phyloP scores from a whole-genome alignment of 2,113 vertebrate species.

The Taxidea taxus region DNA sequence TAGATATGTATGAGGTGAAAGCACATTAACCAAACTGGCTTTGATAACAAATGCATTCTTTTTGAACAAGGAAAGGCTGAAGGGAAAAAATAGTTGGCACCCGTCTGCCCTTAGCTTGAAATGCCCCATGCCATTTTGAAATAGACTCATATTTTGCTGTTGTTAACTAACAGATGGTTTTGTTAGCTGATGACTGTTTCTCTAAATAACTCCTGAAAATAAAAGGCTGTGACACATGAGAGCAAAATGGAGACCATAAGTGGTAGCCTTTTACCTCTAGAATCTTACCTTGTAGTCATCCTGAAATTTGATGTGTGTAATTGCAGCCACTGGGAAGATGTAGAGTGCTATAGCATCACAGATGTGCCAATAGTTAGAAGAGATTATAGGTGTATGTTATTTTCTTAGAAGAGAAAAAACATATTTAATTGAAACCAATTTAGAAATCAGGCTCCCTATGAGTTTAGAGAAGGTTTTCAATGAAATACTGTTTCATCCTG shows the following conservation, averaged over 20 bases:
- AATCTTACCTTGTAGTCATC: slow-evolving; percentile 67
- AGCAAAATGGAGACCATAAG: slow-evolving; percentile 64
- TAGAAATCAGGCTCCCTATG: slow-evolving; percentile 65
- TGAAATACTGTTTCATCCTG: slow-evolving; percentile 64
- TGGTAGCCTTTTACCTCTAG: slow-evolving; percentile 68
- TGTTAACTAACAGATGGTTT: slow-evolving; percentile 74
- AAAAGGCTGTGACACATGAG: slow-evolving; percentile 75
- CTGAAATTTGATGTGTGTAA: slow-evolving; percentile 79
- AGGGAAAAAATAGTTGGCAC: slow-evolving; percentile 70
- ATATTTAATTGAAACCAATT: slow-evolving; percentile 77
- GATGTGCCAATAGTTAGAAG: slow-evolving; percentile 62
- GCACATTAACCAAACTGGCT: slow-evolving; percentile 83
- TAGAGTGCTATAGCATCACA: slow-evolving; percentile 49
- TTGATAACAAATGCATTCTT: slow-evolving; percentile 78
- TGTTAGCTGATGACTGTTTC: slow-evolving; percentile 66
- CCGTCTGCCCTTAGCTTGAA: slow-evolving; percentile 55
- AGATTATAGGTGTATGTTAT: slow-evolving; percentile 67
- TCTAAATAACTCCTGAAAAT: slow-evolving; percentile 72
- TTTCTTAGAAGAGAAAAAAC: slow-evolving; percentile 64
- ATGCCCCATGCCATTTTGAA: slow-evolving; percentile 71
- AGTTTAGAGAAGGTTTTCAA: slow-evolving; percentile 65
- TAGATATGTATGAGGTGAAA: slow-evolving; percentile 80
- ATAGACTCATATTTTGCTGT: slow-evolving; percentile 72
- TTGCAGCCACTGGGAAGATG: slow-evolving; percentile 77
- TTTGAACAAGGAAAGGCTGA: slow-evolving; percentile 63